These are phyloP conservation scores for Ariopsis seemanni DNA, from an alignment of 2,113 vertebrate species.

Conservation along the genomic window DNA sequence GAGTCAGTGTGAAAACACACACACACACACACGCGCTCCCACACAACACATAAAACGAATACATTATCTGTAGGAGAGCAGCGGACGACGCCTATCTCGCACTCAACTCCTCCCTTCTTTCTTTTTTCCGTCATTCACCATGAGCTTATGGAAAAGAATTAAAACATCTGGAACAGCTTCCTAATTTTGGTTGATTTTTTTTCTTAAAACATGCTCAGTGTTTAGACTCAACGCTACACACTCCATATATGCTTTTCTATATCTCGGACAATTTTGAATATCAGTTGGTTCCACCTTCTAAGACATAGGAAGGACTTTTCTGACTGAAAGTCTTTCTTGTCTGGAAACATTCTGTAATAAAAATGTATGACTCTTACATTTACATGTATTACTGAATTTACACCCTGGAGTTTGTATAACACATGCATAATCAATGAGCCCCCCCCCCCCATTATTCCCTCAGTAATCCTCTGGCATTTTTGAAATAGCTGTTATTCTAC, in stretches of 20 bases:
- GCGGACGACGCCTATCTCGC: not conserved
- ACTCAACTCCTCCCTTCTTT: not conserved
- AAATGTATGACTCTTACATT: not conserved
- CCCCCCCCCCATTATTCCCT: not conserved
- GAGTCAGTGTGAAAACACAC: slow-evolving; percentile 26
- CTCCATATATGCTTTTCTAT: not conserved
- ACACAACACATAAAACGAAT: slow-evolving; percentile 4
- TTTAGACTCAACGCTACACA: not conserved
- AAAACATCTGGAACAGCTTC: slow-evolving; percentile 9
- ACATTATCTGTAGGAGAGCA: slow-evolving; percentile 22
- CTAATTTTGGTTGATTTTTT: not conserved
- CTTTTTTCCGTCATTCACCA: not conserved
- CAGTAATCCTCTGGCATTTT: not conserved
- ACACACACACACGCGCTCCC: not conserved
- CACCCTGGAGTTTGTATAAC: not conserved
- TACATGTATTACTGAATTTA: not conserved
- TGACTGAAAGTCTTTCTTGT: no score
- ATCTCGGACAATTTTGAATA: not conserved
- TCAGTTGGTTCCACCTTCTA: not conserved
- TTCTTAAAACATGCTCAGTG: not conserved
- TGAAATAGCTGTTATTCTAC: not conserved
- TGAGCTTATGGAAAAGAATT: not conserved
- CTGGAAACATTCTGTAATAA: not conserved
- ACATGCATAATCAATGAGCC: not conserved
- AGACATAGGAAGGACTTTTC: not conserved